These are phyloP conservation scores for Anguilla rostrata DNA, from an alignment of 2,113 vertebrate species.

Conservation along the genomic window DNA sequence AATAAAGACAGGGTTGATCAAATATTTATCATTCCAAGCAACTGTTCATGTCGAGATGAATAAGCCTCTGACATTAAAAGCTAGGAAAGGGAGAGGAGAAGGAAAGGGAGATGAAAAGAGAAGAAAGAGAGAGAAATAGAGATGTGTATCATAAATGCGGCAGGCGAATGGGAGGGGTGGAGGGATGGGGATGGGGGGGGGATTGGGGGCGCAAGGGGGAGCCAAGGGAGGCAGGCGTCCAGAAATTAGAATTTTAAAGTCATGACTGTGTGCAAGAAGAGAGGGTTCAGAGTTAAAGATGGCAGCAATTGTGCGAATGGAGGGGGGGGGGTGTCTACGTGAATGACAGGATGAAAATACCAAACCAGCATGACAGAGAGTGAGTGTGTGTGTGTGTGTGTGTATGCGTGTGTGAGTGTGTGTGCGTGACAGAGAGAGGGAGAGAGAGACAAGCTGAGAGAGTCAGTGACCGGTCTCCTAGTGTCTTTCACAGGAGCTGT, in stretches of 20 bases:
- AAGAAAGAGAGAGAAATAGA: constrained; percentile 3
- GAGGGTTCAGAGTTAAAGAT: neutral
- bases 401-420: too few relatives aligned
- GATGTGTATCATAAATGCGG: constrained; percentile 35
- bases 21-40: constrained; percentile 73
- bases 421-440: neutral
- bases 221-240: constrained; percentile 15
- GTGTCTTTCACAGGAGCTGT: constrained; percentile 25
- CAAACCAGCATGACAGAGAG: neutral
- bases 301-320: neutral
- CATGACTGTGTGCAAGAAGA: constrained; percentile 17
- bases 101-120: constrained; percentile 20
- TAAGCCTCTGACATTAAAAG: constrained; percentile 59
- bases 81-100: constrained; percentile 38
- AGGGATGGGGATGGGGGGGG: constrained; percentile 31
- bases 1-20: constrained; percentile 56
- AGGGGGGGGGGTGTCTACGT: neutral
- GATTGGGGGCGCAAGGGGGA: constrained; percentile 30
- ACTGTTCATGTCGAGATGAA: constrained; percentile 57
- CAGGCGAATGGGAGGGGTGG: neutral
- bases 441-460: neutral
- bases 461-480: neutral
- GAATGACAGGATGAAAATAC: neutral
- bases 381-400: too few relatives aligned
- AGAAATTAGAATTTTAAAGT: constrained; percentile 37